phyloP scores from a whole-genome alignment of 2,888 invertebrate genomes.

The Nephrocerus scutellatus region DNA sequence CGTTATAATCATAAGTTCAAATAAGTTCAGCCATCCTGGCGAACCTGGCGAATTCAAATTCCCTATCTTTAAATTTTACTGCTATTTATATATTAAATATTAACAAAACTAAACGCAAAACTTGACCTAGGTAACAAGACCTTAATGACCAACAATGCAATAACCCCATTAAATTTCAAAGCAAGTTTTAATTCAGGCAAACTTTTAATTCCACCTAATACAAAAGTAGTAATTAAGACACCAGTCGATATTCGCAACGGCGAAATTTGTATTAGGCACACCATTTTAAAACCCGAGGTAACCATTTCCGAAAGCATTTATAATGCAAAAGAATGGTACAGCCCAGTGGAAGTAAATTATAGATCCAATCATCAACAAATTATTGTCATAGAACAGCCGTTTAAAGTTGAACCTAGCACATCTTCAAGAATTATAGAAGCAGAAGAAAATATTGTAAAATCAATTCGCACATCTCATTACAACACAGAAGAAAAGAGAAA shows the following conservation, averaged over 20 bases:
- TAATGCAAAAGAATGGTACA: slow-evolving; percentile 15
- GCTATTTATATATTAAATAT: no score
- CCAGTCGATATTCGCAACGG: slow-evolving; percentile 12
- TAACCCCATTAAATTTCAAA: slow-evolving; percentile 12
- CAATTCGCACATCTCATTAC: not conserved
- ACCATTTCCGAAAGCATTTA: slow-evolving; percentile 15
- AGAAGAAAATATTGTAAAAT: slow-evolving; percentile 2
- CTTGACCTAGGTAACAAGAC: no score
- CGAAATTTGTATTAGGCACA: slow-evolving; percentile 10
- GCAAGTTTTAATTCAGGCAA: slow-evolving; percentile 13
- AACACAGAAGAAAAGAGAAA: slow-evolving; percentile 1
- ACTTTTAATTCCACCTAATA: slow-evolving; percentile 8
- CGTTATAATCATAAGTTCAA: no score
- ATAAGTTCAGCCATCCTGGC: no score
- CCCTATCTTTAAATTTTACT: no score
- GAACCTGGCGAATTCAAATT: no score
- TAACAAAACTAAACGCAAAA: no score
- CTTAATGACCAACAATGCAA: no score
- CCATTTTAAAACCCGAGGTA: slow-evolving; percentile 9
- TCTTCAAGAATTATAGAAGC: not conserved
- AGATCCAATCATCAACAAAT: slow-evolving; percentile 6
- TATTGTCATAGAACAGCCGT: slow-evolving; percentile 13
- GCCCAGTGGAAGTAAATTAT: slow-evolving; percentile 12
- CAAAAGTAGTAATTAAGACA: slow-evolving; percentile 11
- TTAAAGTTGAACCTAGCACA: slow-evolving; percentile 3